Percentiles rank a stretch among this genome's conserved stretches.
phyloP scores from a whole-genome alignment of 2,113 vertebrate genomes.

The Picathartes gymnocephalus region DNA sequence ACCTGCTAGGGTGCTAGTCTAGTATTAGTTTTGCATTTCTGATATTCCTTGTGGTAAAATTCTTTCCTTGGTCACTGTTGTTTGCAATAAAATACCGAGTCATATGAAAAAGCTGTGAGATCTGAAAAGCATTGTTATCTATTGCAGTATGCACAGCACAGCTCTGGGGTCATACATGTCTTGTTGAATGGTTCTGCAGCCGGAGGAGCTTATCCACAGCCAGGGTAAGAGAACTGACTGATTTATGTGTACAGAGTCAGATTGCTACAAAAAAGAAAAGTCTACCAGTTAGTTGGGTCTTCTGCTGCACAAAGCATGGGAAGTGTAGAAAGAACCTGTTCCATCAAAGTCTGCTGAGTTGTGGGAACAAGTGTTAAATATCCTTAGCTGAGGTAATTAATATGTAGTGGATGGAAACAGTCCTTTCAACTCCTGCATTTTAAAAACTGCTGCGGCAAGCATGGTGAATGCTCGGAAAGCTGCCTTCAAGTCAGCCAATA shows the following conservation, averaged over 20 bases:
- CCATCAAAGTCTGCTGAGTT: background rate
- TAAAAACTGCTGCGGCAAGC: background rate
- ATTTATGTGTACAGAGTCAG: background rate
- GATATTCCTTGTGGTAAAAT: background rate
- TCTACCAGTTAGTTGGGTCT: background rate
- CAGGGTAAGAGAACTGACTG: slow-evolving; percentile 65
- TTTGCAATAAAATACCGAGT: background rate
- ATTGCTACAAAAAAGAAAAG: background rate
- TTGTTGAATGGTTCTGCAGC: slow-evolving; percentile 76
- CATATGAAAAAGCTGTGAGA: background rate
- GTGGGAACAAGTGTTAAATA: background rate
- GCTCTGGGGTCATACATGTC: slow-evolving; percentile 69
- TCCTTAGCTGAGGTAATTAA: background rate
- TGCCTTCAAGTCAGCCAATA: background rate
- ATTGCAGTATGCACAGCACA: slow-evolving; percentile 73
- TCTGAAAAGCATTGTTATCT: background rate
- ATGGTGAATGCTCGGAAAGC: background rate
- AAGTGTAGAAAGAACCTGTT: background rate
- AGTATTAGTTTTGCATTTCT: background rate
- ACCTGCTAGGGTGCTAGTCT: background rate
- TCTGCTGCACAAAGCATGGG: background rate
- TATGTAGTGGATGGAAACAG: background rate
- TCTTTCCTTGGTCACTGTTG: background rate
- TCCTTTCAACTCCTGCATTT: background rate
- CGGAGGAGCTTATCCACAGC: slow-evolving; percentile 67